Percentiles rank a stretch among this genome's conserved stretches.
Evolutionary conservation across 2,888 invertebrate genomes (phyloP).

Genomic region (Drosophila suboccidentalis): DNA sequence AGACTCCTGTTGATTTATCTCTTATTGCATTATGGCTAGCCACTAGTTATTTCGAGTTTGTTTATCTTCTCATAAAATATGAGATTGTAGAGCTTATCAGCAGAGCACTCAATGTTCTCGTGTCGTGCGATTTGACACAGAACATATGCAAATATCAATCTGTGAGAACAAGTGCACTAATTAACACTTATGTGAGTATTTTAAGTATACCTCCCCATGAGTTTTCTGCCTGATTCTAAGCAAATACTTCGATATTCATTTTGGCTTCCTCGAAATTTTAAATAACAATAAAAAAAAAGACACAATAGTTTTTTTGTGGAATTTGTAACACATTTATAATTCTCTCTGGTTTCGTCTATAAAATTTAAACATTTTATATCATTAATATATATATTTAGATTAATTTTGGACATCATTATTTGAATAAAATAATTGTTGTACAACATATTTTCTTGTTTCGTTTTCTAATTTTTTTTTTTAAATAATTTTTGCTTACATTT

Average conservation of each 20-base stretch:
- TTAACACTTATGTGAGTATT: slow-evolving; percentile 1
- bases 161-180: neutral
- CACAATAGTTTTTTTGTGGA: slow-evolving; percentile 23
- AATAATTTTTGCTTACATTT: slow-evolving; percentile 33
- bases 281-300: neutral
- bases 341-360: slow-evolving; percentile 45
- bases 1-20: slow-evolving; percentile 2
- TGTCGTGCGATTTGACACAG: slow-evolving; percentile 1
- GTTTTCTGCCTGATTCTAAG: neutral
- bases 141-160: neutral
- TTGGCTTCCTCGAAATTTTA: neutral
- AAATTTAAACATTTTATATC: slow-evolving; percentile 61
- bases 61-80: slow-evolving; percentile 1
- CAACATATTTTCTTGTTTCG: slow-evolving; percentile 34
- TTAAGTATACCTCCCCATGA: neutral
- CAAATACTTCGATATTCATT: neutral
- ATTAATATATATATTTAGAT: slow-evolving; percentile 29
- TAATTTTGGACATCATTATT: slow-evolving; percentile 51
- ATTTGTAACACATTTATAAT: slow-evolving; percentile 59
- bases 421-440: slow-evolving; percentile 62
- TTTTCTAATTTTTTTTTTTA: slow-evolving; percentile 15
- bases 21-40: neutral
- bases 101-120: neutral
- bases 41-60: neutral
- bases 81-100: slow-evolving; percentile 16